phyloP scores from a whole-genome alignment of 2,888 invertebrate genomes.

The Caenorhabditis sulstoni region DNA sequence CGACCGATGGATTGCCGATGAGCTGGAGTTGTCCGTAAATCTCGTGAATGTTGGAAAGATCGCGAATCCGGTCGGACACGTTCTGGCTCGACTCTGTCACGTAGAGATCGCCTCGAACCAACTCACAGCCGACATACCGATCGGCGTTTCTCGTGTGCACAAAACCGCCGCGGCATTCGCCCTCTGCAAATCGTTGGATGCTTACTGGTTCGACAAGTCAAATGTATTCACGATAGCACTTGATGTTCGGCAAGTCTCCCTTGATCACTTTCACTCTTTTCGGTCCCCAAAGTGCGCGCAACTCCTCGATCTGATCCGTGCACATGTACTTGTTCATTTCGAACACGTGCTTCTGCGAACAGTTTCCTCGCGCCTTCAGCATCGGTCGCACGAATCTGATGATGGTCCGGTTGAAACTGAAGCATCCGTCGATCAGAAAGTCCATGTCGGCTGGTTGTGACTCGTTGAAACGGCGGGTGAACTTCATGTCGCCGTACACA shows the following conservation, averaged over 20 bases:
- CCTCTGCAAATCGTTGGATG: no score
- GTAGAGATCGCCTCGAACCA: constrained; percentile 20
- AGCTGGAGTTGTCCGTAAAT: constrained; percentile 24
- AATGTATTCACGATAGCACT: constrained; percentile 23
- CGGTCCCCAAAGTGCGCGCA: constrained; percentile 13
- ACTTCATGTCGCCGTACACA: constrained; percentile 42
- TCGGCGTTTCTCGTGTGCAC: neutral
- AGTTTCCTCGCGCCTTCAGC: constrained; percentile 10
- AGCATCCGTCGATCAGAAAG: constrained; percentile 37
- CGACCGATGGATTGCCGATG: constrained; percentile 23
- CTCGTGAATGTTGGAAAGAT: constrained; percentile 21
- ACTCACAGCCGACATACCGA: constrained; percentile 25
- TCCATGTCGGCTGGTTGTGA: constrained; percentile 6
- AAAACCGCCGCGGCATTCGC: constrained; percentile 43
- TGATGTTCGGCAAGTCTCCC: neutral
- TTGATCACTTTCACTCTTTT: neutral
- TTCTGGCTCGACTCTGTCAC: constrained; percentile 18
- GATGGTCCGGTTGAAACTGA: constrained; percentile 32
- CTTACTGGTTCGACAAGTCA: neutral
- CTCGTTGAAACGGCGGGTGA: constrained; percentile 6
- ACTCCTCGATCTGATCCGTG: constrained; percentile 33
- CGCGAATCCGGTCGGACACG: constrained; percentile 14
- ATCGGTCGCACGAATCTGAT: constrained; percentile 13
- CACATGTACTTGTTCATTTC: constrained; percentile 38
- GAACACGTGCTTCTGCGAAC: constrained; percentile 19